phyloP scores from a whole-genome alignment of 2,797 vertebrate genomes.

The Cyclura pinguis region DNA sequence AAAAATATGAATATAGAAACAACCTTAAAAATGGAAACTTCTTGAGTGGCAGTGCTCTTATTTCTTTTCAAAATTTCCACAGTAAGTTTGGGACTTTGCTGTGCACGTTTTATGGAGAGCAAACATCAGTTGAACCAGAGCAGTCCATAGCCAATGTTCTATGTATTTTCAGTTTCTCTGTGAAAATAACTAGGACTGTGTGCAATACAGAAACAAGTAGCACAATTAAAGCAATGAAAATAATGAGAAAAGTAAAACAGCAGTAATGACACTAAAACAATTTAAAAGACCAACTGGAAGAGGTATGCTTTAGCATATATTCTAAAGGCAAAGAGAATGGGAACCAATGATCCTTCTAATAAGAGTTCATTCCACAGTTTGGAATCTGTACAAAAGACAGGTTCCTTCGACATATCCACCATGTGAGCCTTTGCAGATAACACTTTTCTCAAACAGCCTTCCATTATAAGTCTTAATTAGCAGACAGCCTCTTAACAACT shows the following conservation, averaged over 20 bases:
- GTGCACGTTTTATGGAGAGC: background rate
- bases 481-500: no score
- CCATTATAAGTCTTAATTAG: no score
- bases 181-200: background rate
- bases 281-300: background rate
- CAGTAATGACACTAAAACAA: background rate
- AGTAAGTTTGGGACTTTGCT: background rate
- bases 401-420: no score
- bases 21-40: constrained; percentile 16
- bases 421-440: no score
- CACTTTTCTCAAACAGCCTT: background rate
- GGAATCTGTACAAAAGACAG: no score
- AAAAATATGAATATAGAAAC: background rate
- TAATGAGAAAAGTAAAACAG: background rate
- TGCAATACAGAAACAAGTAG: background rate
- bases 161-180: background rate
- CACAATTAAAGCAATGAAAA: background rate
- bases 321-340: background rate
- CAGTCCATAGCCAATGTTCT: background rate
- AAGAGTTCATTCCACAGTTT: background rate
- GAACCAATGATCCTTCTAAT: background rate
- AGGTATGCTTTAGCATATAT: background rate
- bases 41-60: background rate
- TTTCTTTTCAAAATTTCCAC: background rate
- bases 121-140: background rate